phyloP scores from a whole-genome alignment of 2,113 vertebrate genomes.

The Caretta caretta region DNA sequence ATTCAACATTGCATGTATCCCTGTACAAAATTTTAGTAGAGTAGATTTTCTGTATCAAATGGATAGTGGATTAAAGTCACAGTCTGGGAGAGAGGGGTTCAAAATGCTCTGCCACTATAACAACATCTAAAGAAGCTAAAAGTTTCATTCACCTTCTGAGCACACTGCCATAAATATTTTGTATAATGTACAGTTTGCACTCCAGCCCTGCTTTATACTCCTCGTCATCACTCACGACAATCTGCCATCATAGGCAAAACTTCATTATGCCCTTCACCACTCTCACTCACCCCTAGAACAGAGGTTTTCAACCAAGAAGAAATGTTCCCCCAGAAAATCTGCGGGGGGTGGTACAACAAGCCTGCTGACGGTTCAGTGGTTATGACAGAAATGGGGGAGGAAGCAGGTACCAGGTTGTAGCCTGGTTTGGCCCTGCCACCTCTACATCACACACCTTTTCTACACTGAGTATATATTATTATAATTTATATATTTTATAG shows the following conservation, averaged over 20 bases:
- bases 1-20: not conserved
- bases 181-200: accelerated
- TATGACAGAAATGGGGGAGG: not conserved
- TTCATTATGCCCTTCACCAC: not conserved
- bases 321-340: not conserved
- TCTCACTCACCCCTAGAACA: not conserved
- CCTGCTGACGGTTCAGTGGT: not conserved
- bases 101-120: not conserved
- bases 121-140: not conserved
- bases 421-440: not conserved
- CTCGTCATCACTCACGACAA: not conserved
- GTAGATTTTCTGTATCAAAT: not conserved
- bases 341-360: not conserved
- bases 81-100: not conserved
- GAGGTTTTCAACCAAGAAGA: not conserved
- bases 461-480: not conserved
- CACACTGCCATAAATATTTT: not conserved
- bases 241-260: not conserved
- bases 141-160: not conserved
- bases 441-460: not conserved
- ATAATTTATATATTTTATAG: not conserved
- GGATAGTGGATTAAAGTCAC: not conserved
- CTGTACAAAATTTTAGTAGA: not conserved
- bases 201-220: not conserved
- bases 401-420: not conserved